Percentiles rank a stretch among this genome's conserved stretches.
Conservation (phyloP, 2,888 invertebrate genomes). For the Diplazon laetatorius region DNA sequence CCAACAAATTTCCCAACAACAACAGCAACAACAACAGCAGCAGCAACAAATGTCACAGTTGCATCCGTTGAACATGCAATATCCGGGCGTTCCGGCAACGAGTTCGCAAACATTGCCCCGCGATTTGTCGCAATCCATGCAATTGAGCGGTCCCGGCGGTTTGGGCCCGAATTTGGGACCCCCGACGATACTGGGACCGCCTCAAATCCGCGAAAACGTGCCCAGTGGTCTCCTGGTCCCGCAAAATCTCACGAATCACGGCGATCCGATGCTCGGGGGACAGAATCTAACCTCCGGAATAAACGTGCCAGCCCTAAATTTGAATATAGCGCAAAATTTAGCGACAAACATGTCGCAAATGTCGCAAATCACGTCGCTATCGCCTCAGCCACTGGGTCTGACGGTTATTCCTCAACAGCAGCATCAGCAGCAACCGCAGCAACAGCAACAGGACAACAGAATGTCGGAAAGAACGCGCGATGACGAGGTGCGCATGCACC, state of each 20-base stretch:
- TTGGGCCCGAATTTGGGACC: slow-evolving; percentile 59
- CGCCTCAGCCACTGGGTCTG: slow-evolving; percentile 79
- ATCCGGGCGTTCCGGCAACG: slow-evolving; percentile 71
- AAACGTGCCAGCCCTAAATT: slow-evolving; percentile 75
- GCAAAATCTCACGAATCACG: slow-evolving; percentile 65
- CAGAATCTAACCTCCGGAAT: slow-evolving; percentile 69
- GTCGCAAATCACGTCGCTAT: slow-evolving; percentile 74
- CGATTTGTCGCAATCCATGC: slow-evolving; percentile 77
- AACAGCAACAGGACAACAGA: slow-evolving; percentile 68
- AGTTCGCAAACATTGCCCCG: slow-evolving; percentile 78
- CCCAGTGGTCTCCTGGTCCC: slow-evolving; percentile 30
- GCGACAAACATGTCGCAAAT: slow-evolving; percentile 77
- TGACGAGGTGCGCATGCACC: slow-evolving; percentile 55
- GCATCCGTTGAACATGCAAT: slow-evolving; percentile 79
- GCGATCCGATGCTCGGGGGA: slow-evolving; percentile 62
- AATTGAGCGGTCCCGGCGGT: slow-evolving; percentile 72
- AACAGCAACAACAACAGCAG: no score
- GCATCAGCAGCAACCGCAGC: slow-evolving; percentile 39
- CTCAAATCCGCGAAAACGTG: slow-evolving; percentile 51
- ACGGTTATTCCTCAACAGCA: slow-evolving; percentile 73
- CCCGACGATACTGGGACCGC: slow-evolving; percentile 59
- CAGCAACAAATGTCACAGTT: slow-evolving; percentile 71
- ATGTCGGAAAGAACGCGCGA: slow-evolving; percentile 74
- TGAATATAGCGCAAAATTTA: slow-evolving; percentile 80
- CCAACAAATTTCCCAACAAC: slow-evolving; percentile 74